Evolutionary conservation across 2,797 vertebrate species (phyloP), one percentile per base, ranked within the genome.

Genomic region (Rhinatrema bivittatum): DNA sequence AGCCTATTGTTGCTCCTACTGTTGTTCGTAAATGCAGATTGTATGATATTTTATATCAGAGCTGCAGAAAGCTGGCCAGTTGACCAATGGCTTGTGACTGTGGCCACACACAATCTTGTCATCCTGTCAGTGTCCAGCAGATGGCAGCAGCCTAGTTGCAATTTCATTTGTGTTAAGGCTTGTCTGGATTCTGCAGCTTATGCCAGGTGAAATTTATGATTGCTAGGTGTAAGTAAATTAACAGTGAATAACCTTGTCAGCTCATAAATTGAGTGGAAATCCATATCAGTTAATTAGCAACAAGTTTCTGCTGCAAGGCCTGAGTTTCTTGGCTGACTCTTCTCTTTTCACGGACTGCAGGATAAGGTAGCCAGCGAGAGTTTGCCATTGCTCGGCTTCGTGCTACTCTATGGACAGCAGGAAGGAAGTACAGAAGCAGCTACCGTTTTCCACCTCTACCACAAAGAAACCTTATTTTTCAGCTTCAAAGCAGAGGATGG

Each of bases 381-480:
- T 54, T 81, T 98, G 56, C 95, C 96, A 51, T 77, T 99, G 57
- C 45, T 97, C 72, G 95, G 96, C 36, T 98, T 99, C 81, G 95
- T 91, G 23, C 84, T 99, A 49, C 74, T 72, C 7, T 79, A 87
- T 15, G 90, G 89, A 39, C 85, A 70, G 62, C 85, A 80, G 7
- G 81, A 84, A 21, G 78, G 74, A 49, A 82, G 50, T 25, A 44
- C 43, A 1, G 85, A 89, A 31, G 77, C 82, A 10, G 54, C 84
- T 32, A 82, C 69, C 7, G 58, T 90, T 50, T 97, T 99, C 56
- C 93, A 96, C 64, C 92, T 99, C 46, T 97, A 94, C 74, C 95
- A 99, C 79, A 94, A 98, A 82, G 88, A 91, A 57, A 95, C 88
- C 15, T 78, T 99, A 39, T 99, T 89, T 60, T 98, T 94, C 36